A percentile compares a stretch with the other conserved stretches of the same genome.
Conservation (phyloP, 2,888 invertebrate genomes). For the Rhingia campestris region DNA sequence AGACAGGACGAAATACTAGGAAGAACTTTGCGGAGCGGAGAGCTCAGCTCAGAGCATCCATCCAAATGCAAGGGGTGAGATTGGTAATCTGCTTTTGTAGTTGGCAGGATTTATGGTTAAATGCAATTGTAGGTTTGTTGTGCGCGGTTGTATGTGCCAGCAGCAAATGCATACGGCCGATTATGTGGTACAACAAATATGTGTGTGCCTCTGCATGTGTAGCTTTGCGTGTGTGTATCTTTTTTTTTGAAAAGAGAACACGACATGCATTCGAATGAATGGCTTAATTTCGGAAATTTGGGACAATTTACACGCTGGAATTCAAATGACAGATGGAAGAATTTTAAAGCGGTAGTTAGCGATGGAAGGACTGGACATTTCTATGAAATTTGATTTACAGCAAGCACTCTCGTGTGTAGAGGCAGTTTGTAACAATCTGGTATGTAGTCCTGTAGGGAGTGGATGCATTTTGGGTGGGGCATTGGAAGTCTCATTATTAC, state of each 20-base stretch:
- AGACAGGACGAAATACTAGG: slow-evolving; percentile 13
- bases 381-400: no score
- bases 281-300: slow-evolving; percentile 44
- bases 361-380: no score
- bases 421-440: no score
- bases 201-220: not conserved
- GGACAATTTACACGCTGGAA: not conserved
- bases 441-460: no score
- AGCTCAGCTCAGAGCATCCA: not conserved
- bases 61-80: slow-evolving; percentile 1
- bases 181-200: not conserved
- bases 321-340: no score
- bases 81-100: slow-evolving; percentile 65
- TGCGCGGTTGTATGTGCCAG: slow-evolving; percentile 14
- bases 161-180: slow-evolving; percentile 22
- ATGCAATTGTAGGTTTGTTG: slow-evolving; percentile 53
- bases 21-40: not conserved
- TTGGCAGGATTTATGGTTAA: slow-evolving; percentile 66
- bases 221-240: slow-evolving; percentile 9
- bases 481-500: no score
- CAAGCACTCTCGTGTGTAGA: no score
- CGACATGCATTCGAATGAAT: slow-evolving; percentile 17
- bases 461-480: no score
- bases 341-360: no score
- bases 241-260: not conserved